Evolutionary conservation across 1,140 invertebrate genomes (phyloP).

Genomic region (Hycleus phaleratus): DNA sequence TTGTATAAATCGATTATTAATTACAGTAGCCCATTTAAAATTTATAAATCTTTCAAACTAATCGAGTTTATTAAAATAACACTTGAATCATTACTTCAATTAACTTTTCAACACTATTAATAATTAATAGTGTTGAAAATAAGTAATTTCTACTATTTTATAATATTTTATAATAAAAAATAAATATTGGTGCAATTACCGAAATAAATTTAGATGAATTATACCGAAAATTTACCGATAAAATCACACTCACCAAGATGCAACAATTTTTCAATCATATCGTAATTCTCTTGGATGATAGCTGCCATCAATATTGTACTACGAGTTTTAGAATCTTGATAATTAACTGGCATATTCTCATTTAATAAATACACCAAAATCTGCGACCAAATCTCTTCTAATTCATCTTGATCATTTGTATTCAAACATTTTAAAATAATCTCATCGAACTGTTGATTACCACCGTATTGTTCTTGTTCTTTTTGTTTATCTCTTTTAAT

Average conservation of each 20-base stretch:
- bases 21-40: too few relatives aligned
- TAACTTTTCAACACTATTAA: slow-evolving; percentile 6
- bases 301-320: slow-evolving; percentile 66
- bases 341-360: slow-evolving; percentile 58
- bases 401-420: not conserved
- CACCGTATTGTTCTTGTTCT: not conserved
- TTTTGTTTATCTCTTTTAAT: not conserved
- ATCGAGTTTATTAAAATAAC: too few relatives aligned
- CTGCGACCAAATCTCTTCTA: slow-evolving; percentile 45
- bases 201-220: too few relatives aligned
- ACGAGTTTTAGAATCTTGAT: slow-evolving; percentile 58
- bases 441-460: slow-evolving; percentile 41
- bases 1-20: too few relatives aligned
- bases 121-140: slow-evolving; percentile 4
- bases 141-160: too few relatives aligned
- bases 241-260: slow-evolving; percentile 42
- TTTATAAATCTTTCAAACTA: too few relatives aligned
- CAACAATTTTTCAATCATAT: slow-evolving; percentile 56
- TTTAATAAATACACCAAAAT: slow-evolving; percentile 59
- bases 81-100: not conserved
- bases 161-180: too few relatives aligned
- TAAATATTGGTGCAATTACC: too few relatives aligned
- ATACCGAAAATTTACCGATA: too few relatives aligned
- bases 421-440: slow-evolving; percentile 38
- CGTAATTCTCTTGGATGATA: slow-evolving; percentile 52